Evolutionary conservation across 2,797 vertebrate species (phyloP), one percentile per base, ranked within the genome.

Genomic region (Hozukius guyotensis): DNA sequence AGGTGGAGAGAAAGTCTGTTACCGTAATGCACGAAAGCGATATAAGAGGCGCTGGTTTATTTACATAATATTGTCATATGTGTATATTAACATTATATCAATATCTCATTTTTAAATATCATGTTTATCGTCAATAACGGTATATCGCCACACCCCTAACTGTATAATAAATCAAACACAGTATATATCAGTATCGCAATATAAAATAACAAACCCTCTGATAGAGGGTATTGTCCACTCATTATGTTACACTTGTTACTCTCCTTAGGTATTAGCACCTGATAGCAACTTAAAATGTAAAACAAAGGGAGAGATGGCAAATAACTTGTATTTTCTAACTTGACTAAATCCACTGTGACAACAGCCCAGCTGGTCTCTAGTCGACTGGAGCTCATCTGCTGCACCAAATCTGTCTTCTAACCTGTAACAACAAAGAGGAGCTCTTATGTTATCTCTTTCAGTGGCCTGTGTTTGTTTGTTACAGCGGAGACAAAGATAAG

Each of bases 391-490:
- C 20, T 82, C 52, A 71, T 61, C 55, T 64, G 27, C 36, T 9
- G 2, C 62, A 70, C n/a, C 32, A 66, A 27, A 69, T 74, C 46
- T 61, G 14, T 81, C 34, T 65, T 34, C 55, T 38, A 67, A 53
- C 5, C 8, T 42, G 29, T 25, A 38, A 83, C 34, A 72, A 22
- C 62, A 85, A 68, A 82, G 18, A 9, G n/a, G 4, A 55, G 10
- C 29, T 63, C 8, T 49, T 3, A 63, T 25, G 10, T 4, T 18
- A 29, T 62, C 16, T 36, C 16, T 80, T 65, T 62, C 38, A 64
- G 67, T 78, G 73, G 59, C 14, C 60, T 62, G 46, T 77, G 49
- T 83, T 78, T 76, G 49, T 83, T 78, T 76, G 27, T 82, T 78
- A 9, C 46, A 38, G 65, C 46, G 56, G 68, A 67, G 52, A 38